Conservation (phyloP, 2,888 invertebrate genomes). For the Dryomyza anilis region DNA sequence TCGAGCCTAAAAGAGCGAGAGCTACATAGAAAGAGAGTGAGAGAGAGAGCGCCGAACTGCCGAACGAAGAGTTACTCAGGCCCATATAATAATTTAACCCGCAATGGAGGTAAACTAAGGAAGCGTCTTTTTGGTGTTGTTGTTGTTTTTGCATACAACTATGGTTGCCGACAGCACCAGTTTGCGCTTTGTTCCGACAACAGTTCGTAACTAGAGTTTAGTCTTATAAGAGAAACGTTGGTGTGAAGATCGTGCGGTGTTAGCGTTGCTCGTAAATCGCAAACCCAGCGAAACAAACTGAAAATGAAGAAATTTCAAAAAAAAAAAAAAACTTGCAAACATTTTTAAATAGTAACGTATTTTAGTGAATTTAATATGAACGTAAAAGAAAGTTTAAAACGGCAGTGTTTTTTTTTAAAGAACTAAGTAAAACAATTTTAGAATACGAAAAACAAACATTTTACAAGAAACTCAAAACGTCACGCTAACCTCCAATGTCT, state of each 20-base stretch:
- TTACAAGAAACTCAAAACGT: too few relatives aligned
- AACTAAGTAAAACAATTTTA: too few relatives aligned
- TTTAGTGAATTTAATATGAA: too few relatives aligned
- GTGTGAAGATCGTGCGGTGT: slow-evolving; percentile 45
- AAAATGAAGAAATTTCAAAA: not conserved
- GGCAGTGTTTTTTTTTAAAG: not conserved
- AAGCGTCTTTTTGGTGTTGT: slow-evolving; percentile 14
- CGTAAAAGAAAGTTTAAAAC: not conserved
- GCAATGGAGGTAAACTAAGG: slow-evolving; percentile 16
- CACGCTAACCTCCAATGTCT: too few relatives aligned
- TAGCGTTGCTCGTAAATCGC: not conserved
- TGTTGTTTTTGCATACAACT: slow-evolving; percentile 5
- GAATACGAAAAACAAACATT: too few relatives aligned
- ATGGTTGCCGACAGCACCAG: not conserved
- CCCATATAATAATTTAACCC: slow-evolving; percentile 23
- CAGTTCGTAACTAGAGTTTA: slow-evolving; percentile 51
- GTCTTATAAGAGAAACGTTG: slow-evolving; percentile 57
- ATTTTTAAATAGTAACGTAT: slow-evolving; percentile 23
- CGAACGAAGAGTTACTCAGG: slow-evolving; percentile 3
- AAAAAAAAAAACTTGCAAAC: not conserved
- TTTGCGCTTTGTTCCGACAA: slow-evolving; percentile 45
- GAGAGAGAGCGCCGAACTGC: not conserved
- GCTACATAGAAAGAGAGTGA: not conserved
- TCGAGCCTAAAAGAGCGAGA: not conserved
- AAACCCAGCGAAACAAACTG: not conserved